These are phyloP conservation scores for Anas platyrhynchos DNA, from an alignment of 2,113 vertebrate species.

Conservation along the genomic window DNA sequence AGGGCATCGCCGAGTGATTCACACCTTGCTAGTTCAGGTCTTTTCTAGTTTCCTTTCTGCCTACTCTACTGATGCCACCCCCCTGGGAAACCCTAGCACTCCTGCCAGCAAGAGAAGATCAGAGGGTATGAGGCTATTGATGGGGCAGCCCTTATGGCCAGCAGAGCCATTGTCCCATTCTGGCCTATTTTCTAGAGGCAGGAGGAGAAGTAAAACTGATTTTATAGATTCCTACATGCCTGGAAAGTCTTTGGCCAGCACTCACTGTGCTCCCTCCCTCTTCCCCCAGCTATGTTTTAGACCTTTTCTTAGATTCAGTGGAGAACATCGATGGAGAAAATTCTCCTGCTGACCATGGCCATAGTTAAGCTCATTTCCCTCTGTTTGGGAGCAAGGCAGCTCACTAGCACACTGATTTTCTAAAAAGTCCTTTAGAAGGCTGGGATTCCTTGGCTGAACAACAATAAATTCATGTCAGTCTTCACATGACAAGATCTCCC, in stretches of 20 bases:
- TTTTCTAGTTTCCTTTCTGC: neutral
- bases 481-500: rapidly evolving
- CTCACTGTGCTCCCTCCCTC: neutral
- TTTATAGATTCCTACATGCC: neutral
- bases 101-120: neutral
- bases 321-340: neutral
- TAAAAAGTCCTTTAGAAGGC: neutral
- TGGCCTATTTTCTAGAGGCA: neutral
- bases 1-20: neutral
- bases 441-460: neutral
- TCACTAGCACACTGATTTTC: neutral
- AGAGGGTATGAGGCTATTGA: neutral
- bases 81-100: neutral
- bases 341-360: neutral
- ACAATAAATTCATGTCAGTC: neutral
- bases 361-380: neutral
- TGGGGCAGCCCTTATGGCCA: neutral
- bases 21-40: neutral
- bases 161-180: neutral
- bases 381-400: neutral
- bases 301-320: neutral
- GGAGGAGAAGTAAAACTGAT: neutral
- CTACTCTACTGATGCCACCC: neutral
- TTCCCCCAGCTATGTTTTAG: neutral
- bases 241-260: neutral